phyloP scores from a whole-genome alignment of 2,888 invertebrate genomes.

The Globia sparganii region DNA sequence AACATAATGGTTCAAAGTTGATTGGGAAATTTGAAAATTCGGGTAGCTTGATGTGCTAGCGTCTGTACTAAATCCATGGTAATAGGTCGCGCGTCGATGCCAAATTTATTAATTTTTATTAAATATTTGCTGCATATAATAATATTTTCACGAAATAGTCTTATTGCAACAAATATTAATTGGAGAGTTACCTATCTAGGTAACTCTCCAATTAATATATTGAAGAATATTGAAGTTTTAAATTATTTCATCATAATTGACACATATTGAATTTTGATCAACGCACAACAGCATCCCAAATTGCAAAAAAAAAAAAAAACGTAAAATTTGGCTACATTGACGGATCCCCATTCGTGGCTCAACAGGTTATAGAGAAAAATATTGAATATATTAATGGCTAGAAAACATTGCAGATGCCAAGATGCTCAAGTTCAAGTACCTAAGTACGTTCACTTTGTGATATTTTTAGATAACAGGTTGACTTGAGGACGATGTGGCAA shows the following conservation, averaged over 20 bases:
- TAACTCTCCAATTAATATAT: too few relatives aligned
- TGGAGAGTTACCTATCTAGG: too few relatives aligned
- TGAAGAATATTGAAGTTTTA: background rate
- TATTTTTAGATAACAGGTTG: slow-evolving; percentile 60
- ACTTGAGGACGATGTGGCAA: slow-evolving; percentile 4
- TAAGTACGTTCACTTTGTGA: slow-evolving; percentile 42
- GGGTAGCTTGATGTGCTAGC: too few relatives aligned
- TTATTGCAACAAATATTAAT: too few relatives aligned
- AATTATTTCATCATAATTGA: background rate
- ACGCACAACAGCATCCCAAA: too few relatives aligned
- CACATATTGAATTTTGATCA: background rate
- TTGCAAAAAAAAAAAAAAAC: background rate
- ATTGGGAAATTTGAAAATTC: too few relatives aligned
- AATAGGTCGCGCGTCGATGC: too few relatives aligned
- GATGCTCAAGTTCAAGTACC: slow-evolving; percentile 25
- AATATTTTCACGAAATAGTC: too few relatives aligned
- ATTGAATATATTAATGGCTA: background rate
- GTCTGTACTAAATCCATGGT: too few relatives aligned
- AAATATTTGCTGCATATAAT: too few relatives aligned
- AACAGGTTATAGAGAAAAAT: background rate
- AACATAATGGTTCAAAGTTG: too few relatives aligned
- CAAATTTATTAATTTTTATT: too few relatives aligned
- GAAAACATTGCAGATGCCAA: slow-evolving; percentile 2
- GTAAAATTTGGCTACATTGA: background rate
- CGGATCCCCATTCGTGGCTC: background rate